phyloP scores from a whole-genome alignment of 2,888 invertebrate species.

The Parascotia fuliginaria region DNA sequence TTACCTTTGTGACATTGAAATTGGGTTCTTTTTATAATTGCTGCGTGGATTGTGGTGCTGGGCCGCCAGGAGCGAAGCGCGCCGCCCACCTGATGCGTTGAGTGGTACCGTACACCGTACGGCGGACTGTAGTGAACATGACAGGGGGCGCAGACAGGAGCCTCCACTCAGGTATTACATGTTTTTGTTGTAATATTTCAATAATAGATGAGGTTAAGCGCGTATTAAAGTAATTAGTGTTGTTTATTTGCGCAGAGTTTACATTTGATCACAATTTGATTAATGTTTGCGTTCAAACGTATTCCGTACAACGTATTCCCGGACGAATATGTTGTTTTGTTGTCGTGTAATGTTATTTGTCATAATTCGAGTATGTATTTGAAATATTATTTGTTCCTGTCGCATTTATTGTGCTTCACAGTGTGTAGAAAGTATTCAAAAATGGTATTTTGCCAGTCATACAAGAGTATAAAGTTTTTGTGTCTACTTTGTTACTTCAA shows the following conservation, averaged over 20 bases:
- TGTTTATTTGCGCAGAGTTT: constrained; percentile 46
- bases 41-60: constrained; percentile 82
- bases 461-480: constrained; percentile 17
- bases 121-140: constrained; percentile 63
- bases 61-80: constrained; percentile 67
- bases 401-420: constrained; percentile 26
- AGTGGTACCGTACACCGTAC: constrained; percentile 53
- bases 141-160: constrained; percentile 76
- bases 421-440: constrained; percentile 22
- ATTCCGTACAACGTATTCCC: constrained; percentile 16
- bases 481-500: not conserved
- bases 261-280: constrained; percentile 30
- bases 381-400: constrained; percentile 27
- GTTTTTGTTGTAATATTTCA: constrained; percentile 68
- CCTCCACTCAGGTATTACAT: constrained; percentile 75
- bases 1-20: constrained; percentile 83
- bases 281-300: constrained; percentile 39
- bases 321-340: constrained; percentile 26
- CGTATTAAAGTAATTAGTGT: constrained; percentile 45
- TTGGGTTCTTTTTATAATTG: constrained; percentile 85
- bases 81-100: constrained; percentile 58
- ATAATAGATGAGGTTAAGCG: constrained; percentile 53
- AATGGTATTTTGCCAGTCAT: constrained; percentile 37
- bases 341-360: not conserved
- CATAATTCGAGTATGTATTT: constrained; percentile 17